Percentiles rank a stretch among this genome's conserved stretches.
These are phyloP conservation scores for Matsumyia berberina DNA, from an alignment of 2,888 invertebrate genomes.

Conservation along the genomic window DNA sequence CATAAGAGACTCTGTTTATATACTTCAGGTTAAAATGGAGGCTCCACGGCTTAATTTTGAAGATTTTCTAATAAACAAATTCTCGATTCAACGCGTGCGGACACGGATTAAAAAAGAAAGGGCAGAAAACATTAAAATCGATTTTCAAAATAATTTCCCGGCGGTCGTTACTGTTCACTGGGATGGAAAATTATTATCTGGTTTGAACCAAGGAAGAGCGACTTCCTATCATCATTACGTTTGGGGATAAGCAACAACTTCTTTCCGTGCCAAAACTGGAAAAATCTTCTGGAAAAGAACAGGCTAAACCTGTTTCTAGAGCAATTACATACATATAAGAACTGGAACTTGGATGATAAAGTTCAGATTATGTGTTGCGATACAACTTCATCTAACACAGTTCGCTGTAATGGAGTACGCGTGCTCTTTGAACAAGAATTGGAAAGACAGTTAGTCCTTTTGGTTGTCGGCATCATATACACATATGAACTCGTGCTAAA, in stretches of 20 bases:
- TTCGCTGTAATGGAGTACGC: background rate
- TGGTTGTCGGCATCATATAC: slow-evolving; percentile 64
- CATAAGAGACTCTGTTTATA: slow-evolving; percentile 76
- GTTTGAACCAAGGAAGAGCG: too few relatives aligned
- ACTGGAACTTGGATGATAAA: slow-evolving; percentile 74
- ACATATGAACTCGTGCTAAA: slow-evolving; percentile 74
- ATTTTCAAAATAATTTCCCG: slow-evolving; percentile 77
- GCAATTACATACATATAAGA: slow-evolving; percentile 43
- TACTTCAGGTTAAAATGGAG: slow-evolving; percentile 76
- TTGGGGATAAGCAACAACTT: too few relatives aligned
- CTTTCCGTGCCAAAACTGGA: too few relatives aligned
- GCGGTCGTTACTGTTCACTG: too few relatives aligned
- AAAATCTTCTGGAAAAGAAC: slow-evolving; percentile 68
- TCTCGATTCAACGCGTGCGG: slow-evolving; percentile 78
- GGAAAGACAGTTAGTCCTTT: slow-evolving; percentile 46
- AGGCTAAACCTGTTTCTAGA: slow-evolving; percentile 77
- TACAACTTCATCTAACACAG: slow-evolving; percentile 55
- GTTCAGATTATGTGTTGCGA: slow-evolving; percentile 76
- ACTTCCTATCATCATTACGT: too few relatives aligned
- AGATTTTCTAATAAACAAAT: slow-evolving; percentile 79
- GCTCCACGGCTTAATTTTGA: slow-evolving; percentile 77
- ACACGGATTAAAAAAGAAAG: slow-evolving; percentile 22
- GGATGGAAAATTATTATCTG: too few relatives aligned
- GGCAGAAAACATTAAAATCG: slow-evolving; percentile 79
- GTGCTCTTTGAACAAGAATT: background rate